Conservation (phyloP, 2,888 invertebrate genomes). For the Anagyrus pseudococci region DNA sequence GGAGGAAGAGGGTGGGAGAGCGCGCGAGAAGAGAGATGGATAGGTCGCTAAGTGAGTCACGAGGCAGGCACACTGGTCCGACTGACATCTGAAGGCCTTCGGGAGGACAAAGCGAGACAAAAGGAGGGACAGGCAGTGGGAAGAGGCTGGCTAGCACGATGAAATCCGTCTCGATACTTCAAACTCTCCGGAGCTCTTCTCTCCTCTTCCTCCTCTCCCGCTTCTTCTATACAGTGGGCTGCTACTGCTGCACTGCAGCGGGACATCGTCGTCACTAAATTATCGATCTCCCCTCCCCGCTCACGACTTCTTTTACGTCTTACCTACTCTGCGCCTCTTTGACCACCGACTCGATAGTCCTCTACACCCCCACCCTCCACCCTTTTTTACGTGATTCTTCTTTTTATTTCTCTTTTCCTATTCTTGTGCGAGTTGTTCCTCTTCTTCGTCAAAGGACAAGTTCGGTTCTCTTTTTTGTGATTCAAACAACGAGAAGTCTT, state of each 20-base stretch:
- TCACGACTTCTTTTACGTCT: slow-evolving; percentile 26
- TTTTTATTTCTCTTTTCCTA: background rate
- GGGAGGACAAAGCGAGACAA: slow-evolving; percentile 15
- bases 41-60: slow-evolving; percentile 55
- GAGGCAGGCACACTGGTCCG: too few relatives aligned
- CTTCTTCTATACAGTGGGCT: too few relatives aligned
- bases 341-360: background rate
- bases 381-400: background rate
- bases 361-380: background rate
- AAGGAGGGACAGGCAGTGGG: slow-evolving; percentile 1
- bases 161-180: slow-evolving; percentile 36
- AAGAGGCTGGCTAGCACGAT: slow-evolving; percentile 15
- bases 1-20: slow-evolving; percentile 5
- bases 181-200: slow-evolving; percentile 29
- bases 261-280: slow-evolving; percentile 22
- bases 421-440: background rate
- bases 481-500: slow-evolving; percentile 22
- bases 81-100: slow-evolving; percentile 44
- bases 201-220: too few relatives aligned
- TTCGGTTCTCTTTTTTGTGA: slow-evolving; percentile 3
- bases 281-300: slow-evolving; percentile 27
- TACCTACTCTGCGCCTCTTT: too few relatives aligned
- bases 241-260: slow-evolving; percentile 11
- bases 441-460: background rate
- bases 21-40: slow-evolving; percentile 23